Base-by-base conservation (phyloP, 2,797 vertebrate genomes). In the Botia almorhae region DNA sequence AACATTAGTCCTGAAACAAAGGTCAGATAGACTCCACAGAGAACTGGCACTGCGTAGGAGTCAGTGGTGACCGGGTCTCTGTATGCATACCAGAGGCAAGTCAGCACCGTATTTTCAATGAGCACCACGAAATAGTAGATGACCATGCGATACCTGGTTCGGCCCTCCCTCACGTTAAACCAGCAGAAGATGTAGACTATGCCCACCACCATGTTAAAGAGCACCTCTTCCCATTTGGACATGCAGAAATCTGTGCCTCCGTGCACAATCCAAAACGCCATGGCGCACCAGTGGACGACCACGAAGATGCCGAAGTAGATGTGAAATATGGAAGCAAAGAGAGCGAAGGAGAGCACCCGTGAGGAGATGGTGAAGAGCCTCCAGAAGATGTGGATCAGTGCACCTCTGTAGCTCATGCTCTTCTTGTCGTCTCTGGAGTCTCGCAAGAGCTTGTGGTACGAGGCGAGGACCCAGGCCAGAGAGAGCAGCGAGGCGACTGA, bases 121-220 rank as follows among this genome's bases (percentile, higher is more conserved):
- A 98, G 87, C 91, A 99, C 97, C 94, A 99, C 94, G 0, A 91
- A 95, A 92, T 99, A 99, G 94, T 99, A 99, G 46, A 95, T 94
- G 90, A 98, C 96, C 98, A 99, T 99, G 87, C 97, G 92, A 90
- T 95, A 95, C 88, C 97, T 96, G 78, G 97, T 99, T 91, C 94
- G 94, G 83, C 98, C 97, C 94, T 98, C 98, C 90, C 98, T 97
- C 91, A 99, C 98, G 86, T 99, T 99, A 90, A 99, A 99, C 98
- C 98, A 99, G 93, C 98, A 99, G 94, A 99, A 99, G 93, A 99
- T 98, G 95, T 99, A 99, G 92, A 99, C 97, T 12, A 99, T 98
- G 89, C 97, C 98, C 84, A 99, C 97, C 93, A 98, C 97, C 97
- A 99, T 98, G 91, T 99, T 99, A 94, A 99, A 99, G 85, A 99